These are phyloP conservation scores for Zaprionus capensis DNA, from an alignment of 1,140 invertebrate genomes.

Conservation along the genomic window DNA sequence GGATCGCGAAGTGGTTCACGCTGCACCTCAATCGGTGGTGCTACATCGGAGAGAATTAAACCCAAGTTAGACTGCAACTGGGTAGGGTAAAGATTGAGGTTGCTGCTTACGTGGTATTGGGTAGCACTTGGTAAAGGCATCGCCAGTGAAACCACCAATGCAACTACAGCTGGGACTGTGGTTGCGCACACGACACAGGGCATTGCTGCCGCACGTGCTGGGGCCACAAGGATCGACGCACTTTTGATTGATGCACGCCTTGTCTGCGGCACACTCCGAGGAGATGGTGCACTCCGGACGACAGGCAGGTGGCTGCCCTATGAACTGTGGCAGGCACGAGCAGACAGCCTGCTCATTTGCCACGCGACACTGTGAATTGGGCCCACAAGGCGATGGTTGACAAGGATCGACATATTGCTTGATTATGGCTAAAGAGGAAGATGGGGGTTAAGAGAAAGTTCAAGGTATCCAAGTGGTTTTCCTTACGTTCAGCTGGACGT, in stretches of 20 bases:
- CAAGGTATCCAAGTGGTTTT: too few species aligned
- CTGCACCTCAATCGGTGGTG: slow-evolving; percentile 87
- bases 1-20: slow-evolving; percentile 87
- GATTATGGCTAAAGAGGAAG: slow-evolving; percentile 72
- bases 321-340: slow-evolving; percentile 87
- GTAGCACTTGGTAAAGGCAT: slow-evolving; percentile 88
- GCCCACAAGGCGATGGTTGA: slow-evolving; percentile 88
- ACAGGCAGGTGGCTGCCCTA: slow-evolving; percentile 87
- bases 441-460: slow-evolving; percentile 8
- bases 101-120: slow-evolving; percentile 86
- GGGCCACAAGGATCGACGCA: slow-evolving; percentile 88
- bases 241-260: slow-evolving; percentile 89
- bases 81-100: neutral
- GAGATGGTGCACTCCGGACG: slow-evolving; percentile 88
- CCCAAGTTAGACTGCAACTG: neutral
- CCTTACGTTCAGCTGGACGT: slow-evolving; percentile 78
- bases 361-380: slow-evolving; percentile 87
- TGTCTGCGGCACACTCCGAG: slow-evolving; percentile 87
- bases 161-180: slow-evolving; percentile 90
- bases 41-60: slow-evolving; percentile 83
- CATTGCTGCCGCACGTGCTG: slow-evolving; percentile 89
- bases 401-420: slow-evolving; percentile 86
- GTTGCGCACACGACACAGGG: slow-evolving; percentile 90
- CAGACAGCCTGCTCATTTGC: slow-evolving; percentile 87
- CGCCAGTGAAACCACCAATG: slow-evolving; percentile 87